Conservation (phyloP, 2,113 vertebrate species). For the Centropus bengalensis region DNA sequence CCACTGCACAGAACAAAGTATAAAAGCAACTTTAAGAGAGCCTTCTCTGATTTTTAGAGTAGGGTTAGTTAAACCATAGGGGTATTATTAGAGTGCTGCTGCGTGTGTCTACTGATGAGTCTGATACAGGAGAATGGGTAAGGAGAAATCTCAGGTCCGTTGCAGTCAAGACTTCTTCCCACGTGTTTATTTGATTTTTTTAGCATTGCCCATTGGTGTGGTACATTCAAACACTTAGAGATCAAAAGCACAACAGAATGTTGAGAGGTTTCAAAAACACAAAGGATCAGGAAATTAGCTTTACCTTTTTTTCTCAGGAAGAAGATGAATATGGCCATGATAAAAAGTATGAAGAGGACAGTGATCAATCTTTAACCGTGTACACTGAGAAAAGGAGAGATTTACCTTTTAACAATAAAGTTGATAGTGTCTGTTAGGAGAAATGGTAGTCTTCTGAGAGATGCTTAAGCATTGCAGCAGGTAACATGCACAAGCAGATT, state of each 20-base stretch:
- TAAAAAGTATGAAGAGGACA: neutral
- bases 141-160: neutral
- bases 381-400: neutral
- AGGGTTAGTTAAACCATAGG: neutral
- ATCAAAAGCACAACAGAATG: neutral
- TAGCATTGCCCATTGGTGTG: neutral
- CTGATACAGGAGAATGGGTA: neutral
- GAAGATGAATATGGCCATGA: neutral
- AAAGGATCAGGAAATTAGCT: neutral
- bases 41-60: neutral
- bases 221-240: neutral
- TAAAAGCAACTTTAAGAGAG: neutral
- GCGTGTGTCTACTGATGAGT: neutral
- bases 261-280: neutral
- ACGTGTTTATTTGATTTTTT: neutral
- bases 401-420: neutral
- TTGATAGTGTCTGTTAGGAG: neutral
- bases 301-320: neutral
- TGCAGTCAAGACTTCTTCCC: neutral
- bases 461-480: neutral
- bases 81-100: neutral
- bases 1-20: neutral
- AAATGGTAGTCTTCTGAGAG: neutral
- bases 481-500: neutral
- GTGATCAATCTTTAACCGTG: neutral